phyloP scores from a whole-genome alignment of 2,888 invertebrate species.

The Acanthococcus lagerstroemiae region DNA sequence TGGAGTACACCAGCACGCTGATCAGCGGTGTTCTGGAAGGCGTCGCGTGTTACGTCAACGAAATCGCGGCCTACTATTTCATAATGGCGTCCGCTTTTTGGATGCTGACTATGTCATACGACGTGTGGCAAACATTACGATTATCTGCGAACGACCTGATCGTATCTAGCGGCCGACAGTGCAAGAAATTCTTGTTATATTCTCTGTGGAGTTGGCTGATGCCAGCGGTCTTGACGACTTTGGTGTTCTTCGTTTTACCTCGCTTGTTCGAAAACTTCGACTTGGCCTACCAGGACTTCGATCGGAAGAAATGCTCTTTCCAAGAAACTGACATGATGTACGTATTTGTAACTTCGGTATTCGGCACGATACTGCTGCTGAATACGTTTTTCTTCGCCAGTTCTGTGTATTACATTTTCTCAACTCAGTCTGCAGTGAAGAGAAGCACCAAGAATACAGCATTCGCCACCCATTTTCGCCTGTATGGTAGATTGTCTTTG shows the following conservation, averaged over 20 bases:
- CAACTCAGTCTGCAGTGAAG: slow-evolving; percentile 39
- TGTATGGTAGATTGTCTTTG: slow-evolving; percentile 44
- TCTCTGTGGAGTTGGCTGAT: slow-evolving; percentile 43
- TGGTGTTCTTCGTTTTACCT: slow-evolving; percentile 46
- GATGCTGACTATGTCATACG: slow-evolving; percentile 48
- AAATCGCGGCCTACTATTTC: slow-evolving; percentile 44
- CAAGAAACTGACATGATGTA: slow-evolving; percentile 22
- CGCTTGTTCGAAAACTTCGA: slow-evolving; percentile 34
- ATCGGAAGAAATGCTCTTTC: slow-evolving; percentile 11
- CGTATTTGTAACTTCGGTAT: slow-evolving; percentile 36
- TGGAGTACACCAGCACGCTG: slow-evolving; percentile 43
- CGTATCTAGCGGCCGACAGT: slow-evolving; percentile 41
- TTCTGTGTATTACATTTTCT: slow-evolving; percentile 42
- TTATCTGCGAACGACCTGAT: slow-evolving; percentile 44
- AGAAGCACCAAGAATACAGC: slow-evolving; percentile 39
- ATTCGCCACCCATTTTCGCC: slow-evolving; percentile 35
- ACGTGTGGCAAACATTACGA: slow-evolving; percentile 44
- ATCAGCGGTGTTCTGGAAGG: slow-evolving; percentile 41
- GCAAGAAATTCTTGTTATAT: slow-evolving; percentile 42
- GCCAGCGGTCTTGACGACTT: slow-evolving; percentile 42
- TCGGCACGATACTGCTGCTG: slow-evolving; percentile 40
- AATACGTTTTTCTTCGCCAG: slow-evolving; percentile 43
- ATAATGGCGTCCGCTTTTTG: slow-evolving; percentile 48
- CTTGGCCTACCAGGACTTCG: slow-evolving; percentile 14
- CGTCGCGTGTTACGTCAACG: slow-evolving; percentile 42